Conservation (phyloP, 2,797 vertebrate species). For the Oreortyx pictus region DNA sequence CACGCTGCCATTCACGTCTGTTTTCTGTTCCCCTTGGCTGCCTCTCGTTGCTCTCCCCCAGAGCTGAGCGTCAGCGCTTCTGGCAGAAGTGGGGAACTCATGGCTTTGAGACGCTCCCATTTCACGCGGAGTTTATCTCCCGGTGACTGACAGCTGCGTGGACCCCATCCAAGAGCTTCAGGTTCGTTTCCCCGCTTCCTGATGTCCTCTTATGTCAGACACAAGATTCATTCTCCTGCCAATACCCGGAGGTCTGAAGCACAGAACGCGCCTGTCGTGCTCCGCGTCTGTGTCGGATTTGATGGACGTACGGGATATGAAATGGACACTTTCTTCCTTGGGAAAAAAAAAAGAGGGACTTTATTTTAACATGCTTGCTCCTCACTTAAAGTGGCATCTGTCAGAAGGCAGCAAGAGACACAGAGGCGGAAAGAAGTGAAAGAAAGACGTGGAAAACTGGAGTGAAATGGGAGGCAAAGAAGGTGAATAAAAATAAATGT, state of each 20-base stretch:
- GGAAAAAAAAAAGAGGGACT: conserved; percentile 13
- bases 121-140: conserved; percentile 65
- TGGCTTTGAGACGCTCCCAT: conserved; percentile 44
- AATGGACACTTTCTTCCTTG: conserved; percentile 46
- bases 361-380: conserved; percentile 21
- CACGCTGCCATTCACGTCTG: conserved; percentile 18
- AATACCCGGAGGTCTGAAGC: conserved; percentile 37
- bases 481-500: not conserved
- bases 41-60: conserved; percentile 42
- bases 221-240: conserved; percentile 62
- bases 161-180: conserved; percentile 59
- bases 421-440: not conserved
- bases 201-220: conserved; percentile 55
- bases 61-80: conserved; percentile 33
- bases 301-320: conserved; percentile 9
- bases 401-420: not conserved
- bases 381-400: not conserved
- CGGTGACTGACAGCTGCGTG: conserved; percentile 56
- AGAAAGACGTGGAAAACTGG: not conserved
- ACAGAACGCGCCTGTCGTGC: not conserved
- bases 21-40: conserved; percentile 69
- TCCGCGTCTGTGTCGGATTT: not conserved
- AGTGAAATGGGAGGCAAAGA: not conserved
- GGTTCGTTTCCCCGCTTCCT: conserved; percentile 32
- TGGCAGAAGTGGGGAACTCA: conserved; percentile 48